Percentiles rank a stretch among this genome's conserved stretches.
Evolutionary conservation across 2,888 invertebrate species (phyloP).

Genomic region (Brachypalpus laphriformis): DNA sequence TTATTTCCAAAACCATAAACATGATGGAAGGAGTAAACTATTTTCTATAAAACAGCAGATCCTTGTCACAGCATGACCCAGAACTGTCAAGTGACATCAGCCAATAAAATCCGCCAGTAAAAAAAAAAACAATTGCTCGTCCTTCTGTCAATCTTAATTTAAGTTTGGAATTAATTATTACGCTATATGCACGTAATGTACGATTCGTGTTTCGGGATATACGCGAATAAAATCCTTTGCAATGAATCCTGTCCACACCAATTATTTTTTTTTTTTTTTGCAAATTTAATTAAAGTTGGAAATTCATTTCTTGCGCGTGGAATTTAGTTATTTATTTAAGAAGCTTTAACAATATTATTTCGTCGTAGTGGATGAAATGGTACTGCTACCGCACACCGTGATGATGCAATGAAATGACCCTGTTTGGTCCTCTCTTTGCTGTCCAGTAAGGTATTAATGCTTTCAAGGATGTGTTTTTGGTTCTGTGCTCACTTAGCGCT

Average conservation of each 20-base stretch:
- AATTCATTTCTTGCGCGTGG: constrained; percentile 26
- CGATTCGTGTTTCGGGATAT: too few relatives aligned
- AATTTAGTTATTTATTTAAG: constrained; percentile 39
- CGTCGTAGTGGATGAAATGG: not conserved
- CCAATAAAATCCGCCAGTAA: too few relatives aligned
- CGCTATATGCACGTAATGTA: too few relatives aligned
- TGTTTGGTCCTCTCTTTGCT: constrained; percentile 6
- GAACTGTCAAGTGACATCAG: constrained; percentile 22
- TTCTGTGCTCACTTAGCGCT: too few relatives aligned
- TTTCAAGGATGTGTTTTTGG: not conserved
- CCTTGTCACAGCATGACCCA: not conserved
- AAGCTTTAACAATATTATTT: not conserved
- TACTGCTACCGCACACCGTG: not conserved
- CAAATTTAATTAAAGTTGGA: constrained; percentile 33
- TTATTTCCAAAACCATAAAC: not conserved
- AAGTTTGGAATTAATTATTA: too few relatives aligned
- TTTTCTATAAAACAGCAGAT: too few relatives aligned
- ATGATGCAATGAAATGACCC: constrained; percentile 1
- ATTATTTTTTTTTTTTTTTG: not conserved
- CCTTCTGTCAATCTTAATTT: too few relatives aligned
- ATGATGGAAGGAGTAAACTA: not conserved
- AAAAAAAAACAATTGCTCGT: too few relatives aligned
- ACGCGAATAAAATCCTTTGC: too few relatives aligned
- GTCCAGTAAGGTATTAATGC: not conserved
- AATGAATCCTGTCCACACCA: not conserved